Base-by-base conservation (phyloP, 2,797 vertebrate species). In the Lagocephalus sceleratus region DNA sequence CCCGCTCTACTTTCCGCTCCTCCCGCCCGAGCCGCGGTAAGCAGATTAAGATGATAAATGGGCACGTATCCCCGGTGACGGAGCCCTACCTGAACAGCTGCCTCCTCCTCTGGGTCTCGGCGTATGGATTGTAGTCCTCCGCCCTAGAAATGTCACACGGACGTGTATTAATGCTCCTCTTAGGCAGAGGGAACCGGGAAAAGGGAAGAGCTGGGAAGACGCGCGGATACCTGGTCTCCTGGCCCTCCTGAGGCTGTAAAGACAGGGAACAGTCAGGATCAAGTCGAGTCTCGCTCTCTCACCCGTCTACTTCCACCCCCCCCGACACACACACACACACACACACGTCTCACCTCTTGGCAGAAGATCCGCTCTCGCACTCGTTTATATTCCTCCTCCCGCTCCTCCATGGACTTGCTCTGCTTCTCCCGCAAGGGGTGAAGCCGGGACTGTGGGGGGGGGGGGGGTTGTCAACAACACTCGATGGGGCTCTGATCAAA, bases 331-430 rank as follows among this genome's bases (percentile, higher is more conserved):
- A n/a, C n/a, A n/a, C n/a, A n/a, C n/a, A n/a, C n/a, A n/a, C 26
- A 5, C 26, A 10, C 16, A 60, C 26, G 47, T 71, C 92, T 94
- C 90, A 98, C 94, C 92, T 95, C 94, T 73, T 93, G 93, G 89
- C 91, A 93, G 91, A 97, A 97, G 90, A 97, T 97, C 87, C 94
- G 89, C 68, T 97, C 94, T 89, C 96, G 92, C 78, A 82, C 94
- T 92, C 89, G 93, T 85, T 95, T 94, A 91, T 97, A 97, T 46
- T 97, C 94, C 83, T 98, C 94, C 89, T 95, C 94, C 90, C 94
- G 92, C 92, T 98, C 95, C 90, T 98, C 94, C 91, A 96, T 90
- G 75, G 95, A 97, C 92, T 93, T 95, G 91, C 92, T 95, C 87
- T 93, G 93, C 91, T 89, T 95, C 83, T 95, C 94, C 84, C 91